Conservation (phyloP, 2,888 invertebrate species). For the Scaptomyza reducta region DNA sequence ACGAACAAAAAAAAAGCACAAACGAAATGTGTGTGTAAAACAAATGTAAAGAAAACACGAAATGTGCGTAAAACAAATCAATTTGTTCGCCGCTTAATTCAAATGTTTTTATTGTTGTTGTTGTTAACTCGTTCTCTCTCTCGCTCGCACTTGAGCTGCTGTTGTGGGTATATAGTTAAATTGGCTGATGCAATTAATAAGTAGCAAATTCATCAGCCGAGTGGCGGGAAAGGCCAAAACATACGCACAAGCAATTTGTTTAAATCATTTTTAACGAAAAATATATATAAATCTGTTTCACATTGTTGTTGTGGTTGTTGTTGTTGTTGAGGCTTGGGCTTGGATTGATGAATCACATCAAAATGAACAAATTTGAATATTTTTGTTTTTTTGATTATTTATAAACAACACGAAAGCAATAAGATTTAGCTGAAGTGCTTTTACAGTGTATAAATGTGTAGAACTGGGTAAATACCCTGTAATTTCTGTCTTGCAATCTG, state of each 20-base stretch:
- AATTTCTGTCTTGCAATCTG: no score
- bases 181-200: constrained; percentile 69
- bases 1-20: neutral
- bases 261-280: neutral
- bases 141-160: neutral
- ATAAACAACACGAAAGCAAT: neutral
- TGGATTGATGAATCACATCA: constrained; percentile 14
- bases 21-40: constrained; percentile 1
- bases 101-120: constrained; percentile 11
- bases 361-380: neutral
- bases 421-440: no score
- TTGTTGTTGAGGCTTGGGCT: no score
- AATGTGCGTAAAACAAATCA: constrained; percentile 31
- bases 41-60: constrained; percentile 1
- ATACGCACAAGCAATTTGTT: constrained; percentile 1
- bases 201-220: constrained; percentile 50
- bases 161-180: constrained; percentile 21
- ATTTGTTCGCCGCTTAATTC: constrained; percentile 26
- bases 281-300: neutral
- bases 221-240: constrained; percentile 47
- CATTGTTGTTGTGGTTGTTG: neutral
- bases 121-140: neutral
- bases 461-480: no score
- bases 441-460: no score
- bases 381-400: neutral